Base-by-base conservation (phyloP, 2,113 vertebrate species). In the Raphicerus campestris region DNA sequence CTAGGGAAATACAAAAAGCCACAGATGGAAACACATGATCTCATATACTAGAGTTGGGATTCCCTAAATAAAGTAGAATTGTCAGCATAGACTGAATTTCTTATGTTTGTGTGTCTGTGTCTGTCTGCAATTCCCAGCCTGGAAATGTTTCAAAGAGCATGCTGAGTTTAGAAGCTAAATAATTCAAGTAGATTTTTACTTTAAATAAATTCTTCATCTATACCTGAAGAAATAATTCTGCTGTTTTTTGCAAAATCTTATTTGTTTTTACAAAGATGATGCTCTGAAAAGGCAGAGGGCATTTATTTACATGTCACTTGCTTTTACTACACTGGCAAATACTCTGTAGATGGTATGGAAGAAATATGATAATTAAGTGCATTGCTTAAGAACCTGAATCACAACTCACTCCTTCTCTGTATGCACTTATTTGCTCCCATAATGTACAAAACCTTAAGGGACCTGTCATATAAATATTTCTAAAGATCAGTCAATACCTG, bases 381-480 rank as follows among this genome's bases (percentile, higher is more conserved):
- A 51, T 35, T 97, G 47, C 55, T 89, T 32, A 97, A 97, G 45
- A 98, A 93, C 56, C 63, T 49, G 55, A 97, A 95, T 61, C 32
- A 93, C 81, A 98, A 92, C 26, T 82, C 53, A 61, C 97, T 94
- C 96, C 55, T 98, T 94, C 92, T 87, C 91, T 75, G 78, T 78
- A 85, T 55, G 39, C 47, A 91, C 96, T 98, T 98, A 97, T 98
- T 98, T 91, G 97, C 97, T 97, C 30, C 92, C 95, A 97, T 87
- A 90, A 95, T 78, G 94, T 70, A 94, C 58, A 78, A 95, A 93
- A 88, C 87, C 63, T 98, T 98, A 98, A 97, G 98, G 93, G 90
- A 96, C 55, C 98, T 98, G 97, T 83, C 98, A 97, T 97, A 98
- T 98, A 98, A 98, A 98, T 98, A 98, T 98, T 99, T 98, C 97